Evolutionary conservation across 2,113 vertebrate genomes (phyloP), one percentile per base, ranked within the genome.

Genomic region (Malurus melanocephalus): DNA sequence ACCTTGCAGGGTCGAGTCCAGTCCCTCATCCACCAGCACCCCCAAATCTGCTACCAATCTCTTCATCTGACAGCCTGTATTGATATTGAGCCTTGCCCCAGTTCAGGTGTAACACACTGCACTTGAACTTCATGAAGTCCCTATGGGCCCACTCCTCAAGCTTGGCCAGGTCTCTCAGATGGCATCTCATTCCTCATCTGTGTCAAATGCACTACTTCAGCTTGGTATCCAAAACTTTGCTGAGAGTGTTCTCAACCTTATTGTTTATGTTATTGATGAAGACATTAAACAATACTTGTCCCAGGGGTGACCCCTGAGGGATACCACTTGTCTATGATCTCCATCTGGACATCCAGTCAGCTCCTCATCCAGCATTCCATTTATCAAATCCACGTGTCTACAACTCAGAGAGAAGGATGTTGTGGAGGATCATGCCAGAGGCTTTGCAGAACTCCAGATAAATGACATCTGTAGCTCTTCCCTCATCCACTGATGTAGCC

Each of bases 41-140:
- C 5, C 6, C 18, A 51, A 26, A 26, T 2, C 22, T 80, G 4
- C 6, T 66, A 16, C 75, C 45, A 23, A 30, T 62, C 16, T 2
- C 0, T n/a, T 81, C 4, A 10, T 42, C 11, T 26, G 1, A 0
- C 19, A 45, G 32, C 7, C 15, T 40, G 11, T 45, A 21, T 4
- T 64, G 9, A 49, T 62, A 23, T 1, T 5, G 3, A 51, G 11
- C 16, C 3, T 87, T 66, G 30, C 2, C 3, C 14, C 1, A 2
- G 0, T 17, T 30, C 30, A 51, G 11, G 7, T 46, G 6, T 6
- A 51, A 23, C 6, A 33, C 5, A 8, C 32, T 77, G 22, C 14
- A 49, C 7, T 48, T 80, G 32, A 80, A 73, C 7, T 19, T 66
- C 52, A 10, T 62, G 24, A 53, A 20, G 8, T 22, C 73, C 33